Evolutionary conservation across 2,113 vertebrate species (phyloP), one percentile per base, ranked within the genome.

Genomic region (Hiodon tergisus): DNA sequence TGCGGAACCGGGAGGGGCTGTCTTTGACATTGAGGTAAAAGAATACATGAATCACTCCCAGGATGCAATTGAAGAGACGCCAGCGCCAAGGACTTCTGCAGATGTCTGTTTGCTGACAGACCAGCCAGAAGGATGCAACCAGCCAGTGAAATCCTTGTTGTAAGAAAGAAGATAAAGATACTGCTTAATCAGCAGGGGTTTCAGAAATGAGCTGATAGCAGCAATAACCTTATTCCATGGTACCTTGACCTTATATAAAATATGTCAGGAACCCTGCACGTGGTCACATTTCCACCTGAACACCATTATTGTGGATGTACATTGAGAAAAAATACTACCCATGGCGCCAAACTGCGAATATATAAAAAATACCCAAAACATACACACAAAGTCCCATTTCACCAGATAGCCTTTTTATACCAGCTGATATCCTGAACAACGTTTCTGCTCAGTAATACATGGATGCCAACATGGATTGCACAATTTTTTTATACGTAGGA

Each of bases 121-220:
- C 91, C 55, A 95, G 89, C 95, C 93, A 95, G 85, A 95, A 94
- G 2, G 92, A 92, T 76, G 94, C 90, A 50, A 89, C 85, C 72
- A 95, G 74, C 94, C 94, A 95, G 83, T 95, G 94, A 9, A 85
- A 79, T 65, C 94, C 94, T 94, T 75, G 77, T 3, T 54, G 54
- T 65, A 67, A 77, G 65, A 16, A 58, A 6, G 57, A 65, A 54
- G 17, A 63, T 50, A 54, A 10, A 71, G 11, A n/a, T 16, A 51
- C 71, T 51, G 59, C 52, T 46, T 5, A 51, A n/a, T 9, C 59
- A 8, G 13, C 16, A 10, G 14, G 13, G n/a, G 14, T 51, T 10
- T 4, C 4, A 62, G 46, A 57, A 58, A 47, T 17, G 68, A 58
- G 31, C 69, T 46, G 3, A 47, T 14, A 55, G 10, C 31, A 11